These are phyloP conservation scores for Bombus confusus DNA, from an alignment of 1,140 invertebrate species.

Conservation along the genomic window DNA sequence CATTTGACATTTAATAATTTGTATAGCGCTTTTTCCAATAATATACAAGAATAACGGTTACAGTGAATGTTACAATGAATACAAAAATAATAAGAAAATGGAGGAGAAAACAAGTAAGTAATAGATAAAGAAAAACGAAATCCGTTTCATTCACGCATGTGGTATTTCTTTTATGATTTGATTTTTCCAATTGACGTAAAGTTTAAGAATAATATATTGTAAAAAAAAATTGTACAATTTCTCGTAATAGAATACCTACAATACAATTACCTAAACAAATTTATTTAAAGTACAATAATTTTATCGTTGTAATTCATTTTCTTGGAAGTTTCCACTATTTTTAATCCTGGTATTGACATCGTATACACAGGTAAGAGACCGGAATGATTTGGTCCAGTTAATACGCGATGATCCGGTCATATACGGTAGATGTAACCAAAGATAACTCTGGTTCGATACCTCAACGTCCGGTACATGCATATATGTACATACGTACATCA, in stretches of 20 bases:
- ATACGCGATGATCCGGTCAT: conserved; percentile 32
- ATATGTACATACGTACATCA: not conserved
- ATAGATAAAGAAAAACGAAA: not conserved
- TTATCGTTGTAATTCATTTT: conserved; percentile 33
- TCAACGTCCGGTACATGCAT: not conserved
- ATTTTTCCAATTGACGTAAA: not conserved
- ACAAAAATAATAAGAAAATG: not conserved
- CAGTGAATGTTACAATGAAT: not conserved
- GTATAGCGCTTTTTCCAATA: not conserved
- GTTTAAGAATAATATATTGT: not conserved
- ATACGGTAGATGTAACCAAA: conserved; percentile 39
- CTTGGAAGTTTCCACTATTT: conserved; percentile 45
- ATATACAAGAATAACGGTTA: not conserved
- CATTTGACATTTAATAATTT: not conserved
- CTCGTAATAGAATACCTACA: not conserved
- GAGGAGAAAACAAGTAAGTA: too few relatives aligned
- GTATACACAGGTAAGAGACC: conserved; percentile 38
- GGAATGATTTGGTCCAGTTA: conserved; percentile 50
- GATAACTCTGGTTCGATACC: conserved; percentile 46
- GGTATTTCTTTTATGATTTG: not conserved
- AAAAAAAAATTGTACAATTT: not conserved
- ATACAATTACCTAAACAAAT: conserved; percentile 3
- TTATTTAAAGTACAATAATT: conserved; percentile 21
- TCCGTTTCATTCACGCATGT: not conserved
- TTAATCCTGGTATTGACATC: conserved; percentile 28